A percentile compares a stretch with the other conserved stretches of the same genome.
Conservation (phyloP, 2,113 vertebrate species). For the Seriola quinqueradiata region DNA sequence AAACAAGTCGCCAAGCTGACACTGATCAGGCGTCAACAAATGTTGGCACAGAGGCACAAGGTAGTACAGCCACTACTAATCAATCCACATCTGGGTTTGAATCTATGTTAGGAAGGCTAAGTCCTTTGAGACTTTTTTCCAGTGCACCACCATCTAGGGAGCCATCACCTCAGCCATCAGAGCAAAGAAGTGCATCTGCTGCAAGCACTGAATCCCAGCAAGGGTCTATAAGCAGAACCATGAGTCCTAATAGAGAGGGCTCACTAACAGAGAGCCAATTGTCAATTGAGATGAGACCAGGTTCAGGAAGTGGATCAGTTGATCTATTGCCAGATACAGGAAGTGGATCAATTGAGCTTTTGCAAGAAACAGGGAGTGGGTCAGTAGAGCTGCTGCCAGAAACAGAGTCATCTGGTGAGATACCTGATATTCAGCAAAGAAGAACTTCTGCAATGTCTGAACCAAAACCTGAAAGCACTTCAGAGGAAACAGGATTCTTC, state of each 20-base stretch:
- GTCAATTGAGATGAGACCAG: constrained; percentile 62
- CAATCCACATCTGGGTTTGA: constrained; percentile 85
- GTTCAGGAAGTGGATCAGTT: constrained; percentile 76
- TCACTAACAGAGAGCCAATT: constrained; percentile 62
- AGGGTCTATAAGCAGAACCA: constrained; percentile 40
- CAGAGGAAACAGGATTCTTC: constrained; percentile 86
- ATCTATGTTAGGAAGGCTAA: constrained; percentile 89
- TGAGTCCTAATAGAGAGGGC: constrained; percentile 39
- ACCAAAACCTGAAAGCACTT: constrained; percentile 67
- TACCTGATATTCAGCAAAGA: constrained; percentile 79
- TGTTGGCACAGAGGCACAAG: constrained; percentile 43
- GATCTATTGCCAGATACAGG: constrained; percentile 74
- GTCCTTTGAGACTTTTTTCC: constrained; percentile 86
- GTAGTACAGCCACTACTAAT: constrained; percentile 32
- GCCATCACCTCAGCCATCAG: constrained; percentile 68
- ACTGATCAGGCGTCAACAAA: constrained; percentile 26
- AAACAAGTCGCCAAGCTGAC: constrained; percentile 61
- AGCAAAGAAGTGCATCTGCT: constrained; percentile 64
- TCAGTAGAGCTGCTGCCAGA: constrained; percentile 84
- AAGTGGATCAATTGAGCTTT: constrained; percentile 74
- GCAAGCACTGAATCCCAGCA: constrained; percentile 60
- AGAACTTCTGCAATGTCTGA: constrained; percentile 54
- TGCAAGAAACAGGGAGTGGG: constrained; percentile 70
- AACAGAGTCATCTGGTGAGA: constrained; percentile 82
- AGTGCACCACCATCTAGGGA: constrained; percentile 74